Evolutionary conservation across 2,797 vertebrate species (phyloP), one percentile per base, ranked within the genome.

Genomic region (Fistularia tabacaria): DNA sequence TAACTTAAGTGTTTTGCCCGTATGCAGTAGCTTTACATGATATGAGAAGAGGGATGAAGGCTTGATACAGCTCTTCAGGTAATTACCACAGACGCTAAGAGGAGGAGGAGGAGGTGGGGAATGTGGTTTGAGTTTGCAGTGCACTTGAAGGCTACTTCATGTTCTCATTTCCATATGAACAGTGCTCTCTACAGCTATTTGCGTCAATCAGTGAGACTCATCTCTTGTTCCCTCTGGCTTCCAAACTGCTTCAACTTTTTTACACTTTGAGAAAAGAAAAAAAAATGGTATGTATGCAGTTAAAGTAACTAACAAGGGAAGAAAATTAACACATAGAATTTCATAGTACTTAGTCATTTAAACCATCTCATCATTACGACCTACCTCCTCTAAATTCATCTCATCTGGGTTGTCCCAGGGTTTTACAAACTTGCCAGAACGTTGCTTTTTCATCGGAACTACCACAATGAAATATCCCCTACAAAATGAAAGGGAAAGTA

Each of bases 331-430:
- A 25, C 25, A 25, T 25, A 25, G 51, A n/a, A 8, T 43, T 13
- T 38, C 13, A 15, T 36, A 1, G 9, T 13, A 25, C 10, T 43
- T 1, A 57, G 54, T 38, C 53, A 53, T 38, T 13, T 25, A 6
- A 41, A 38, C 9, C 3, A 60, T 13, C 14, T 49, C 9, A 10
- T 51, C 2, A 8, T 1, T 38, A 57, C 41, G 3, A 77, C 74
- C 0, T 92, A 99, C 97, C 95, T 99, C 97, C 73, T 99, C 97
- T 74, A 99, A 83, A 82, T 98, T 95, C 97, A 99, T 98, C 84
- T 98, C 97, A 73, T 99, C 97, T 0, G 97, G 97, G 85, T 86
- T 99, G 73, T 98, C 95, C 94, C 93, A 97, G 8, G 92, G 95
- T 83, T 97, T 99, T 81, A 93, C 85, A 81, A 98, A 98, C 85